These are phyloP conservation scores for Macrochelys suwanniensis DNA, from an alignment of 2,797 vertebrate genomes.

Conservation along the genomic window DNA sequence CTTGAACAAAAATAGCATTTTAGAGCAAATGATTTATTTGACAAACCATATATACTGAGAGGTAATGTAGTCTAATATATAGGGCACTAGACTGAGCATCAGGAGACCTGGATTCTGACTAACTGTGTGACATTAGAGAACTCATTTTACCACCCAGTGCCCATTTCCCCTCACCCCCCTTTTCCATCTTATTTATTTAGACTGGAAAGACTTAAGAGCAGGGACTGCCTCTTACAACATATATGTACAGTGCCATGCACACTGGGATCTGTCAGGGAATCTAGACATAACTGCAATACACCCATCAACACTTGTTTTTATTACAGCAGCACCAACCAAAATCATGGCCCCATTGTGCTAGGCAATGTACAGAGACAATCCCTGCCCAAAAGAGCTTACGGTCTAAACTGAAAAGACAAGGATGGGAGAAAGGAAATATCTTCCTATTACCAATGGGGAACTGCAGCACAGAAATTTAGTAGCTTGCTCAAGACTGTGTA, in stretches of 20 bases:
- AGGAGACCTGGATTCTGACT: neutral
- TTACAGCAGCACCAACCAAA: neutral
- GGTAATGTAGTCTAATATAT: neutral
- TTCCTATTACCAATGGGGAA: neutral
- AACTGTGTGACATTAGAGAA: accelerated
- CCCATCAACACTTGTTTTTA: neutral
- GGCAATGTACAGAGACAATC: neutral
- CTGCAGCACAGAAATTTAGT: neutral
- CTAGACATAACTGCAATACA: neutral
- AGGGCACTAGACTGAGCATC: accelerated
- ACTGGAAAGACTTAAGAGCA: neutral
- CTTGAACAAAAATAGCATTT: neutral
- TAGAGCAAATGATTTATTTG: neutral
- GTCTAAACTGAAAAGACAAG: neutral
- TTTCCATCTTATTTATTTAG: neutral
- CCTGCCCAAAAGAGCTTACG: neutral
- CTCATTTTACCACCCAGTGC: neutral
- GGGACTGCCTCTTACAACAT: neutral
- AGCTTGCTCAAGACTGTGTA: slow-evolving; percentile 22
- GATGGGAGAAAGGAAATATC: neutral
- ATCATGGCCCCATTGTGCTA: neutral
- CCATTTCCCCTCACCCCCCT: neutral
- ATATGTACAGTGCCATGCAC: neutral
- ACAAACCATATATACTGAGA: neutral
- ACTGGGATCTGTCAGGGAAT: neutral